Evolutionary conservation across 35 echinoderm and acorn worm species (phyloP).

Genomic region (Acanthaster planci): DNA sequence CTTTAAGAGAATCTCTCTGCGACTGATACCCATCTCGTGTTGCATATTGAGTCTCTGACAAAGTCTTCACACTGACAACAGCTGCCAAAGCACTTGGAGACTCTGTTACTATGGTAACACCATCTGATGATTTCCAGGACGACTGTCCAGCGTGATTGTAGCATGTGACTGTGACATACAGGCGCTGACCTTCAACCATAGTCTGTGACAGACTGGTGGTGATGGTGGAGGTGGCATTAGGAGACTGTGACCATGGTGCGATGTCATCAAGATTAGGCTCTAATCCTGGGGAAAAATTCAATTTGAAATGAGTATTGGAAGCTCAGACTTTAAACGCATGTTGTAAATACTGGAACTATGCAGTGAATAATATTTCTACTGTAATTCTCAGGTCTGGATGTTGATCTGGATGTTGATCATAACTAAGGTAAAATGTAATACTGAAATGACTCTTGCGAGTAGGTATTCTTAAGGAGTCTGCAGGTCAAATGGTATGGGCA

Average conservation of each 20-base stretch:
- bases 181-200: slow-evolving; percentile 8
- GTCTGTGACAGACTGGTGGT: not conserved
- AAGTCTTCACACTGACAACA: slow-evolving; percentile 1
- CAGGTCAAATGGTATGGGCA: too few relatives aligned
- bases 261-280: slow-evolving; percentile 1
- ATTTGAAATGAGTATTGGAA: not conserved
- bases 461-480: too few relatives aligned
- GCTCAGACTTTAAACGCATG: too few relatives aligned
- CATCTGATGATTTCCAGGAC: slow-evolving; percentile 17
- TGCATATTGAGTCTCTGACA: not conserved
- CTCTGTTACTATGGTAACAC: slow-evolving; percentile 31
- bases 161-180: slow-evolving; percentile 32
- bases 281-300: not conserved
- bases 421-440: too few relatives aligned
- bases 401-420: too few relatives aligned
- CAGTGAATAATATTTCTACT: too few relatives aligned
- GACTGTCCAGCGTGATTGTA: slow-evolving; percentile 28
- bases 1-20: not conserved
- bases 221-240: not conserved
- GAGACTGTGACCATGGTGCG: not conserved
- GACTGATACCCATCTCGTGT: slow-evolving; percentile 17
- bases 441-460: too few relatives aligned
- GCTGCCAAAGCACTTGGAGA: slow-evolving; percentile 19
- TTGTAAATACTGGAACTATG: too few relatives aligned
- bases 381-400: too few relatives aligned